phyloP scores from a whole-genome alignment of 2,888 invertebrate genomes.

The Eilema griseolum region DNA sequence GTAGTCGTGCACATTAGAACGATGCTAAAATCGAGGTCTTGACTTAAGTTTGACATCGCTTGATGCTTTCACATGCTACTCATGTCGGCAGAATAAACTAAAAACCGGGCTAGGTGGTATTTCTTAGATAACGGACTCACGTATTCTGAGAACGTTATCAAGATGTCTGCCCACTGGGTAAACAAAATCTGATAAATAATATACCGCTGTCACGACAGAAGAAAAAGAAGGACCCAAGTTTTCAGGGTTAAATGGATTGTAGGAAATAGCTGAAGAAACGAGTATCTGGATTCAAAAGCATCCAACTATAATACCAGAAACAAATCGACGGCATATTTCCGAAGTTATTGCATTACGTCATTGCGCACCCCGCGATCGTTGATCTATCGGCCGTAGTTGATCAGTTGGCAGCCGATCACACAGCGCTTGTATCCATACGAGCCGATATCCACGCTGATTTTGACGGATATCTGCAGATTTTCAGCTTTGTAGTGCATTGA shows the following conservation, averaged over 20 bases:
- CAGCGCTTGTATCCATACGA: slow-evolving; percentile 43
- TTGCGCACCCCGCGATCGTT: slow-evolving; percentile 3
- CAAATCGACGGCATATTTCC: slow-evolving; percentile 1
- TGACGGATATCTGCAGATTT: slow-evolving; percentile 37
- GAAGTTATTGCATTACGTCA: slow-evolving; percentile 10
- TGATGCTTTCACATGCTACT: background rate
- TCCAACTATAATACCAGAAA: slow-evolving; percentile 4
- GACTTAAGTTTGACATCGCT: background rate
- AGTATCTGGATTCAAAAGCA: background rate
- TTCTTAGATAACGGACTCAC: too few relatives aligned
- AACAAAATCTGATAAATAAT: too few relatives aligned
- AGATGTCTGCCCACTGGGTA: too few relatives aligned
- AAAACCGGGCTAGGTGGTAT: too few relatives aligned
- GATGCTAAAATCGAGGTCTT: background rate
- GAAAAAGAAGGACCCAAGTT: background rate
- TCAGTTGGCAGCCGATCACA: slow-evolving; percentile 50
- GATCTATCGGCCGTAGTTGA: slow-evolving; percentile 17
- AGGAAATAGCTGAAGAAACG: background rate
- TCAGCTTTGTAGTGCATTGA: slow-evolving; percentile 38
- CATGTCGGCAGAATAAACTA: too few relatives aligned
- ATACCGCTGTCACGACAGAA: too few relatives aligned
- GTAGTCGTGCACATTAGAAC: background rate
- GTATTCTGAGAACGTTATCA: too few relatives aligned
- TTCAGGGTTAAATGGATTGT: background rate
- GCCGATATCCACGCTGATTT: slow-evolving; percentile 44